A percentile compares a stretch with the other conserved stretches of the same genome.
phyloP scores from a whole-genome alignment of 2,888 invertebrate species.

The Pristionchus entomophagus region DNA sequence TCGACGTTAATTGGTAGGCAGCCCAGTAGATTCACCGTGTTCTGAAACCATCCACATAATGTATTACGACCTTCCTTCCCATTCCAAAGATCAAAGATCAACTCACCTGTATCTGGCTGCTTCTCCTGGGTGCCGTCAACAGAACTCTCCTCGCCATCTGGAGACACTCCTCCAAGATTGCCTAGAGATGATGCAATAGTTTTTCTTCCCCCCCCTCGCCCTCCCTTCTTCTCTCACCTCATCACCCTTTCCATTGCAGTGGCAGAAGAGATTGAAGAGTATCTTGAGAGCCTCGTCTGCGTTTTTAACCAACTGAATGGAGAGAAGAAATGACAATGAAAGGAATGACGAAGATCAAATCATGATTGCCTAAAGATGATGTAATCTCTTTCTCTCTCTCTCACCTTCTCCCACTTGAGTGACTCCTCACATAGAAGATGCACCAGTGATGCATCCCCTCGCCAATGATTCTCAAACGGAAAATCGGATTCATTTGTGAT shows the following conservation, averaged over 20 bases:
- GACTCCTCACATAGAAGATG: conserved; percentile 14
- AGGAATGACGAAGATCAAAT: not conserved
- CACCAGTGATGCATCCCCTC: not conserved
- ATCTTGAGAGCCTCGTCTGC: conserved; percentile 48
- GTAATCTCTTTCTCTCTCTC: too few relatives aligned
- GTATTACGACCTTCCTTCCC: not conserved
- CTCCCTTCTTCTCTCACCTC: not conserved
- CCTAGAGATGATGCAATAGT: not conserved
- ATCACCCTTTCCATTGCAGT: conserved; percentile 47
- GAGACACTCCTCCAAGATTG: conserved; percentile 4
- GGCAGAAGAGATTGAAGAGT: conserved; percentile 69
- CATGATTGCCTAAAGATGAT: not conserved
- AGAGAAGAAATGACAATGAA: not conserved
- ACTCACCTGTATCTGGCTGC: conserved; percentile 4
- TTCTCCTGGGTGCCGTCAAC: not conserved
- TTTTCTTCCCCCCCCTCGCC: not conserved
- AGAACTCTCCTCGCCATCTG: not conserved
- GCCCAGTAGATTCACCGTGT: conserved; percentile 63
- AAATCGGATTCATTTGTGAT: too few relatives aligned
- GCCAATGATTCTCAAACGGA: not conserved
- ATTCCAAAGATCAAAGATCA: not conserved
- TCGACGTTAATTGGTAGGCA: conserved; percentile 48
- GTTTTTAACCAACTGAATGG: not conserved
- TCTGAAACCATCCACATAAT: conserved; percentile 48
- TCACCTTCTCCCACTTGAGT: conserved; percentile 18